phyloP scores from a whole-genome alignment of 2,888 invertebrate genomes.

The Amphipoea lucens region DNA sequence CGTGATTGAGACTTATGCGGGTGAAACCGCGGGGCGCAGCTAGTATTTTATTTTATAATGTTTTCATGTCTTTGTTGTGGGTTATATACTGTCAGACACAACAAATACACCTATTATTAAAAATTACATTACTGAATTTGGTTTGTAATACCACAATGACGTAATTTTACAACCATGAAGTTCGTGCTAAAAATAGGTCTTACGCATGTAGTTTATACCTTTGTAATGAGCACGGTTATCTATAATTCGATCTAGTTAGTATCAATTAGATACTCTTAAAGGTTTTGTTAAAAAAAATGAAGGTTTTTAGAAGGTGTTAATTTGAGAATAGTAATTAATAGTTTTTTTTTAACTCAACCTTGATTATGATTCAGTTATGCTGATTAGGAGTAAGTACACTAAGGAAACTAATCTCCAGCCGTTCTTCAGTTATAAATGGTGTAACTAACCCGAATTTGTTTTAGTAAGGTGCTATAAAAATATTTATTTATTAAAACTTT shows the following conservation, averaged over 20 bases:
- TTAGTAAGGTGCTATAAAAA: no score
- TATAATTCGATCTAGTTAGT: slow-evolving; percentile 19
- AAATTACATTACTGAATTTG: slow-evolving; percentile 30
- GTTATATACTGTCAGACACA: background rate
- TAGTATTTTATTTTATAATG: no score
- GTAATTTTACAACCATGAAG: slow-evolving; percentile 25
- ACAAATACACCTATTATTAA: slow-evolving; percentile 26
- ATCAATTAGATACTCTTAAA: slow-evolving; percentile 21
- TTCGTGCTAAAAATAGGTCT: slow-evolving; percentile 33
- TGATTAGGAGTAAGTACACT: background rate
- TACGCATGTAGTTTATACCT: slow-evolving; percentile 7
- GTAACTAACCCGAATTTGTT: no score
- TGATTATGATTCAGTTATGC: slow-evolving; percentile 9
- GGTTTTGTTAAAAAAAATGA: slow-evolving; percentile 21
- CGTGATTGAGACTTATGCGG: no score
- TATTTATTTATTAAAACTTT: no score
- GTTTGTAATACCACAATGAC: slow-evolving; percentile 34
- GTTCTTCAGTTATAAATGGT: no score
- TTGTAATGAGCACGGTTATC: slow-evolving; percentile 20
- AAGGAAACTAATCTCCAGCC: background rate
- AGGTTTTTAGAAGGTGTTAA: slow-evolving; percentile 38
- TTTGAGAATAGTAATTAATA: slow-evolving; percentile 27
- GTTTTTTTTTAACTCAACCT: slow-evolving; percentile 13
- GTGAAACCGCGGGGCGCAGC: no score
- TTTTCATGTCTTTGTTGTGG: no score